Evolutionary conservation across 2,113 vertebrate genomes (phyloP).

Genomic region (Brachypodius melanocephalos): DNA sequence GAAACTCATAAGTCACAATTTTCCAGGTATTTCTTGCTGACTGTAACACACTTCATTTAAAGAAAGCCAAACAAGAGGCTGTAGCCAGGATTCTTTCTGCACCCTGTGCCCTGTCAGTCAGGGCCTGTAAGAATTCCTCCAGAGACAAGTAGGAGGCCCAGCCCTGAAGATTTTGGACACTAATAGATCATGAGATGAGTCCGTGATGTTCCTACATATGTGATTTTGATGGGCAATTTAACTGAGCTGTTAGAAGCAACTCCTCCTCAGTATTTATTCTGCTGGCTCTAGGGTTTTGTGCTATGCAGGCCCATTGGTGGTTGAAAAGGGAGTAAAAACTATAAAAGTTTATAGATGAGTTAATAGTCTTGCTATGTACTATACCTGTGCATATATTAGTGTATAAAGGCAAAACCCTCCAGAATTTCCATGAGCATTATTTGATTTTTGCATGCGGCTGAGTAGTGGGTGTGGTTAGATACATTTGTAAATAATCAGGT

Average conservation of each 20-base stretch:
- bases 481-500: not conserved
- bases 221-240: not conserved
- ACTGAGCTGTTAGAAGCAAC: not conserved
- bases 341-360: not conserved
- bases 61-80: not conserved
- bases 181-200: not conserved
- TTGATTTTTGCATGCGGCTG: not conserved
- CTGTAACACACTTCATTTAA: not conserved
- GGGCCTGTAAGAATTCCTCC: not conserved
- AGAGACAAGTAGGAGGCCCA: not conserved
- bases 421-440: not conserved
- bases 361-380: not conserved
- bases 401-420: not conserved
- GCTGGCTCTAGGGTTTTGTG: not conserved
- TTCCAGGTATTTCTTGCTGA: not conserved
- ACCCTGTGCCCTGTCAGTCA: not conserved
- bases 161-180: not conserved
- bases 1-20: not conserved
- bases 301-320: not conserved
- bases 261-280: not conserved
- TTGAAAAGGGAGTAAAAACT: not conserved
- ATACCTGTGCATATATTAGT: not conserved
- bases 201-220: not conserved
- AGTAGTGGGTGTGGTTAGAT: not conserved
- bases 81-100: not conserved